These are phyloP conservation scores for Epiblema foenella DNA, from an alignment of 2,888 invertebrate genomes.

Conservation along the genomic window DNA sequence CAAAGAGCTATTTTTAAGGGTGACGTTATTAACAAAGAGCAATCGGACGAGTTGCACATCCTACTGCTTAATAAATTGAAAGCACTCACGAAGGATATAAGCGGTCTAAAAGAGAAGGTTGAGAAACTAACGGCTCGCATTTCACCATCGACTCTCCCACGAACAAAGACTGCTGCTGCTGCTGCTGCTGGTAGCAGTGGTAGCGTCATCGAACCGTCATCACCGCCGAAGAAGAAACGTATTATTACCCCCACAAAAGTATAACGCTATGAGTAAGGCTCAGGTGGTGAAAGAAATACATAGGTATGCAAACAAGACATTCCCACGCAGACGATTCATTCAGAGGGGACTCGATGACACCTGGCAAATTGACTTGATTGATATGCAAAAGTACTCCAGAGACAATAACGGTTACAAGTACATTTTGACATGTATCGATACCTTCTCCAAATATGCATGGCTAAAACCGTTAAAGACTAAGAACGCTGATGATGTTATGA, in stretches of 20 bases:
- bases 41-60: conserved; percentile 17
- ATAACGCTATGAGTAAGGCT: conserved; percentile 32
- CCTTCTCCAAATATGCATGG: conserved; percentile 25
- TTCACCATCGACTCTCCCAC: too few relatives aligned
- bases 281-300: conserved; percentile 29
- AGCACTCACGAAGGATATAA: too few relatives aligned
- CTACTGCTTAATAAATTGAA: too few relatives aligned
- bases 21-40: conserved; percentile 8
- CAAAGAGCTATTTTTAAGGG: background rate
- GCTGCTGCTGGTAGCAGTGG: too few relatives aligned
- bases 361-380: conserved; percentile 27
- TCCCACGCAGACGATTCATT: conserved; percentile 20
- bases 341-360: conserved; percentile 20
- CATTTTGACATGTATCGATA: conserved; percentile 27
- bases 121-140: too few relatives aligned
- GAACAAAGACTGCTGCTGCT: too few relatives aligned
- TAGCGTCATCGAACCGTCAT: too few relatives aligned
- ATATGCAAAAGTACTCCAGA: conserved; percentile 21
- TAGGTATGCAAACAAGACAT: conserved; percentile 20
- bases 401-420: conserved; percentile 11
- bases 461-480: conserved; percentile 14
- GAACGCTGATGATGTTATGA: conserved; percentile 15
- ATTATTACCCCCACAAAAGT: too few relatives aligned
- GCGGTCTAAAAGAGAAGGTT: too few relatives aligned
- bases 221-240: too few relatives aligned